Base-by-base conservation (phyloP, 2,888 invertebrate genomes). In the Phania funesta region DNA sequence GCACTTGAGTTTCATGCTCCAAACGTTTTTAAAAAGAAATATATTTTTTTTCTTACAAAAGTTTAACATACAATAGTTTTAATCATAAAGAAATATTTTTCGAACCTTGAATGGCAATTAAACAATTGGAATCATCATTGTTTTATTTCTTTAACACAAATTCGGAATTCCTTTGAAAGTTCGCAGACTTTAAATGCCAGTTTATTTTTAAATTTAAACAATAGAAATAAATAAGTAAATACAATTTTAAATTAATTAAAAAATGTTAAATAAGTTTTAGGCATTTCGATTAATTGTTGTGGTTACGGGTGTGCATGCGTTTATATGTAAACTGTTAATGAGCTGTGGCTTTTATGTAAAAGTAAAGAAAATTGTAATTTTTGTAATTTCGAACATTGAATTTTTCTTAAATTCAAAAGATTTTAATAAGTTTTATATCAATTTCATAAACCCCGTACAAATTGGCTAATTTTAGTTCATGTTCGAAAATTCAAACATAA, bases 31-130 rank as follows among this genome's bases (percentile, higher is more conserved):
- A 13, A 13, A 7, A 41, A 38, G 38, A 58, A 58, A 24, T 26
- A 13, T 38, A 3, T 44, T 18, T 16, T 44, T 7, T 44, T 16
- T 44, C 41, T 18, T n/a, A 18, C 41, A 65, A 24, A n/a, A n/a
- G n/a, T 67, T 67, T 67, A 44, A 41, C 67, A 67, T 41, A 67
- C 67, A 67, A 67, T 67, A 24, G 54, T 35, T 24, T 7, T 2
- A 41, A 54, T 44, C 18, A 16, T 5, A n/a, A 24, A 29, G 9
- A 38, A 24, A 64, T 20, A 56, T 58, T 56, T 50, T 76, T 46
- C 52, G 60, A 76, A 76, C 67, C 76, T 76, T 76, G 68, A 76
- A 68, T 54, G 48, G 52, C 44, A 62, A 44, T 18, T 74, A 26
- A 44, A 62, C 26, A 62, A 44, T 26, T 1, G 22, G 41, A 38